These are phyloP conservation scores for Bubo bubo DNA, from an alignment of 2,113 vertebrate species.

Conservation along the genomic window DNA sequence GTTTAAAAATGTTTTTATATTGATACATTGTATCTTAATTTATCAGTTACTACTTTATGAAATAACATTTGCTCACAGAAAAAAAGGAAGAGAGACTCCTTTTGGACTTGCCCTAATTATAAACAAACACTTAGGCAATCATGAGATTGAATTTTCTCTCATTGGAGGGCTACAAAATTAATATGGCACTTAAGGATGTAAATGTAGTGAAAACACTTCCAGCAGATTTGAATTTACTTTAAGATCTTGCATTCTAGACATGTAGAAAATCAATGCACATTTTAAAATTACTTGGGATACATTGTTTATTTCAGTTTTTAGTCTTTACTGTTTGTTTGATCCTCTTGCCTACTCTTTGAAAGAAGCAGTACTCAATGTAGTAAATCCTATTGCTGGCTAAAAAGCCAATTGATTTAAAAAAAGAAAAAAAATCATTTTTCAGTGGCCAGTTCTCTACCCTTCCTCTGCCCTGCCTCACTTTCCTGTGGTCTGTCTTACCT, in stretches of 20 bases:
- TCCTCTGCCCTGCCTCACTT: neutral
- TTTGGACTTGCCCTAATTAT: constrained; percentile 34
- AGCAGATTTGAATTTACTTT: constrained; percentile 19
- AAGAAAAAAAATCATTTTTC: neutral
- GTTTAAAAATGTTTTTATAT: neutral
- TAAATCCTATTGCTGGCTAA: neutral
- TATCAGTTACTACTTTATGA: neutral
- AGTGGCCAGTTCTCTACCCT: neutral
- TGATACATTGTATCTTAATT: neutral
- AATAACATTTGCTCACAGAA: neutral
- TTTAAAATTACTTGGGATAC: neutral
- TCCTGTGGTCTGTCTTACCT: neutral
- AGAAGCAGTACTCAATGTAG: neutral
- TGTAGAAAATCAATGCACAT: neutral
- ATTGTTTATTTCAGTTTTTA: neutral
- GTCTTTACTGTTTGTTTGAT: neutral
- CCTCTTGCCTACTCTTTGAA: neutral
- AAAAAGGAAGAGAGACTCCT: neutral
- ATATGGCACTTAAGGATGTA: constrained; percentile 28
- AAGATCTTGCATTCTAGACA: neutral
- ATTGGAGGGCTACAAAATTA: constrained; percentile 50
- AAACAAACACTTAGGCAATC: constrained; percentile 44
- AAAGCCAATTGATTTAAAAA: neutral
- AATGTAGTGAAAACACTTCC: constrained; percentile 35
- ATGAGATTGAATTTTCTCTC: constrained; percentile 16